Conservation (phyloP, 2,797 vertebrate species). For the Tarsius wallacei region DNA sequence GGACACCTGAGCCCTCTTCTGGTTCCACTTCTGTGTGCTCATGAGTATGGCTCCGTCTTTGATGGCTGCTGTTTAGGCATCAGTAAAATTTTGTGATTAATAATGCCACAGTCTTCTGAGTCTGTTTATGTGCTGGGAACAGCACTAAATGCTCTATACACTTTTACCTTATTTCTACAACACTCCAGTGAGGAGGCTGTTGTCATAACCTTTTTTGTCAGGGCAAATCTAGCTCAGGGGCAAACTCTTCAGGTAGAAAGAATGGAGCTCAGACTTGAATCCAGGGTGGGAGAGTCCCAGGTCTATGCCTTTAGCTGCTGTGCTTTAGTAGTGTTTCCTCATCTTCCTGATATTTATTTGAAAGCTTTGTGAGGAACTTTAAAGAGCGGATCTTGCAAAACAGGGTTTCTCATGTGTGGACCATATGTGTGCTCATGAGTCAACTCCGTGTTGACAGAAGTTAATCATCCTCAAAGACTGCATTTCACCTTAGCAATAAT, state of each 20-base stretch:
- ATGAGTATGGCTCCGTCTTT: accelerated
- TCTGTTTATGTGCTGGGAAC: neutral
- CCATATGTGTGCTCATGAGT: neutral
- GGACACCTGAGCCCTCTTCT: neutral
- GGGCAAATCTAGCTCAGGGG: neutral
- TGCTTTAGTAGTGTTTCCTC: accelerated
- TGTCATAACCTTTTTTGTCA: neutral
- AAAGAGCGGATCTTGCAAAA: neutral
- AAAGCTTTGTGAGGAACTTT: neutral
- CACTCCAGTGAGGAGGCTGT: neutral
- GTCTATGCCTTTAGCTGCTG: neutral
- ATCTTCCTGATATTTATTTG: neutral
- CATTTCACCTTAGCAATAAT: neutral
- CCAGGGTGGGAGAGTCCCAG: accelerated
- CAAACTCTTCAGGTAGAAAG: neutral
- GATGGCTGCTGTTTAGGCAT: neutral
- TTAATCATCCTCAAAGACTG: neutral
- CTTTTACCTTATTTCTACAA: neutral
- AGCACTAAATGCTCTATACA: neutral
- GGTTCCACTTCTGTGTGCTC: neutral
- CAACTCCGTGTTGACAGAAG: neutral
- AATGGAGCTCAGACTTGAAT: neutral
- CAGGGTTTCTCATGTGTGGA: neutral
- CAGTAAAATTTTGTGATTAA: neutral
- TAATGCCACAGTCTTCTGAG: no score